Evolutionary conservation across 2,113 vertebrate species (phyloP).

Genomic region (Phaethornis superciliosus): DNA sequence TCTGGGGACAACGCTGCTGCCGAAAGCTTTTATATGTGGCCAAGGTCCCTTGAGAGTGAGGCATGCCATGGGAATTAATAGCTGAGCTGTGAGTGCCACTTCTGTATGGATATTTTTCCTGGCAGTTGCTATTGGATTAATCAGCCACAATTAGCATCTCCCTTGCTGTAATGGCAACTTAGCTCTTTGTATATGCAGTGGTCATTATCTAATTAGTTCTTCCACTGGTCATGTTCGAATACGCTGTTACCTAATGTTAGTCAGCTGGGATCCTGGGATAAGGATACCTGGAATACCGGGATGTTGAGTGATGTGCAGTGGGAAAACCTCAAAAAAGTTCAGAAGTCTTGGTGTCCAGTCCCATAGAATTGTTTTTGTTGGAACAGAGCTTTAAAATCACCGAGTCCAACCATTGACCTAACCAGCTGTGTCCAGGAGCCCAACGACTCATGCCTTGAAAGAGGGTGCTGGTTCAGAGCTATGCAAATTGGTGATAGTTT

Average conservation of each 20-base stretch:
- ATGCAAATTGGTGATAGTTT: too few species aligned
- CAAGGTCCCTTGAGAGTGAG: not conserved
- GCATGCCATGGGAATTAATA: slow-evolving; percentile 54
- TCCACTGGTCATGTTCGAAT: not conserved
- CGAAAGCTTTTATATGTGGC: not conserved
- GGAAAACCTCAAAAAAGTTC: not conserved
- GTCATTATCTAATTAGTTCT: slow-evolving; percentile 27
- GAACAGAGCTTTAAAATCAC: too few species aligned
- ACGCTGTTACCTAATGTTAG: not conserved
- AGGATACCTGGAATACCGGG: slow-evolving; percentile 21
- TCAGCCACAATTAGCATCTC: slow-evolving; percentile 47
- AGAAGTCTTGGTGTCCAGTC: not conserved
- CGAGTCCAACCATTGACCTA: too few species aligned
- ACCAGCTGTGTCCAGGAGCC: fast-evolving
- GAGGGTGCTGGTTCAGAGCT: not conserved
- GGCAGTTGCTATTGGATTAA: not conserved
- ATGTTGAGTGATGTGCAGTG: slow-evolving; percentile 12
- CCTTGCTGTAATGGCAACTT: not conserved
- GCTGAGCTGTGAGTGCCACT: slow-evolving; percentile 41
- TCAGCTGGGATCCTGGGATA: not conserved
- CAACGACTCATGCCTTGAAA: fast-evolving
- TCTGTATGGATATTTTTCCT: not conserved
- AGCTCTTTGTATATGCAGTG: not conserved
- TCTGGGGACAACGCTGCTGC: not conserved
- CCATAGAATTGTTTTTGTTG: too few species aligned